Conservation (phyloP, 2,888 invertebrate genomes). For the Drosophila suboccidentalis region DNA sequence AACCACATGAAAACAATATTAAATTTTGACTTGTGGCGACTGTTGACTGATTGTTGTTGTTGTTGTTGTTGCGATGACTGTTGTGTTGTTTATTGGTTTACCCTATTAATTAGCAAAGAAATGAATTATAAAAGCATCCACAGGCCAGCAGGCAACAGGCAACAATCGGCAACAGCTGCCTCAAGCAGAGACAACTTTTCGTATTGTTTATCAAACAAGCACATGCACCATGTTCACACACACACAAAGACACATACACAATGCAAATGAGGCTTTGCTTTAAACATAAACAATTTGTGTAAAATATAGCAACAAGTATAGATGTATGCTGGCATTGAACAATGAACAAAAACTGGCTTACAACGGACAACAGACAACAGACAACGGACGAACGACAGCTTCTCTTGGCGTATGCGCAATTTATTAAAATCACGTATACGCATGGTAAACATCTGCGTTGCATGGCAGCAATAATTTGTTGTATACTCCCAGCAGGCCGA, state of each 20-base stretch:
- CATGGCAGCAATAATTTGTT: conserved; percentile 8
- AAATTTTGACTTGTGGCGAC: conserved; percentile 44
- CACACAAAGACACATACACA: conserved; percentile 1
- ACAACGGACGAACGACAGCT: neutral
- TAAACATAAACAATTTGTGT: conserved; percentile 34
- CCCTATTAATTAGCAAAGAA: conserved; percentile 62
- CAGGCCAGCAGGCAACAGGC: conserved; percentile 24
- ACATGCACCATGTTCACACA: conserved; percentile 26
- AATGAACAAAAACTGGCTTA: conserved; percentile 12
- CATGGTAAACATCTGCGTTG: conserved; percentile 27
- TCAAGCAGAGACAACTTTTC: conserved; percentile 30
- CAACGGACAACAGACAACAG: conserved; percentile 7
- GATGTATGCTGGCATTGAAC: conserved; percentile 28
- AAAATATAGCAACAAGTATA: conserved; percentile 37
- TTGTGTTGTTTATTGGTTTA: conserved; percentile 61
- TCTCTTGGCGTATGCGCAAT: conserved; percentile 46
- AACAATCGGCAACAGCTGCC: conserved; percentile 24
- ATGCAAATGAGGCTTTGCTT: conserved; percentile 45
- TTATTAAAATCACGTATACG: conserved; percentile 65
- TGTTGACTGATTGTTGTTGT: conserved; percentile 49
- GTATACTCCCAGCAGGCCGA: neutral
- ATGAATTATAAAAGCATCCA: conserved; percentile 48
- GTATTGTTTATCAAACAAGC: conserved; percentile 42
- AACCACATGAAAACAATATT: conserved; percentile 56
- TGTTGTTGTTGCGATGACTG: conserved; percentile 19